These are phyloP conservation scores for Melopsittacus undulatus DNA, from an alignment of 2,797 vertebrate species.

Conservation along the genomic window DNA sequence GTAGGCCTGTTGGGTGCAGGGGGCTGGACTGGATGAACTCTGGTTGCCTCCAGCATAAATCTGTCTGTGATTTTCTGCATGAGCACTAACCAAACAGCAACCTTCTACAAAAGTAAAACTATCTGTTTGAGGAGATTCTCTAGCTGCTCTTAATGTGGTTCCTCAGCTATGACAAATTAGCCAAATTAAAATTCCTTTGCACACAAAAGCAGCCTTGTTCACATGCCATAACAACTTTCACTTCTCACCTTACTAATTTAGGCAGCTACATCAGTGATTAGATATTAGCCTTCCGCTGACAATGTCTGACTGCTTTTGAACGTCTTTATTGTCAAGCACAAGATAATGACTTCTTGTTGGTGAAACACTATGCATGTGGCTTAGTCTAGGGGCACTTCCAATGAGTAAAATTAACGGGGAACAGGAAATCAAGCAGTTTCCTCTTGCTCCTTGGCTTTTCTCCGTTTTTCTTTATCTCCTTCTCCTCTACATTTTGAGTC, in stretches of 20 bases:
- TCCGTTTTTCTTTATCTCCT: neutral
- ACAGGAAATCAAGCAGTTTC: conserved; percentile 1
- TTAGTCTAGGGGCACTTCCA: neutral
- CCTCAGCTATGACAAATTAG: neutral
- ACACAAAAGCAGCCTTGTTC: neutral
- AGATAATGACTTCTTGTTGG: neutral
- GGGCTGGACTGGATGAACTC: neutral
- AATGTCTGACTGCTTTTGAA: neutral
- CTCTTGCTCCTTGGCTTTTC: neutral
- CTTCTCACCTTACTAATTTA: neutral
- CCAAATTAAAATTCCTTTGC: neutral
- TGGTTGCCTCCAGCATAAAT: neutral
- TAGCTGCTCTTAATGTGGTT: neutral
- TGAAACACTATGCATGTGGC: neutral
- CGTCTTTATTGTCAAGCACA: neutral
- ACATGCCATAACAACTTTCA: neutral
- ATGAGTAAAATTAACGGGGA: neutral
- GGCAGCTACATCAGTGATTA: neutral
- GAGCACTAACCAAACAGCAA: neutral
- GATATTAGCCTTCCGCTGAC: neutral
- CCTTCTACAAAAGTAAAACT: neutral
- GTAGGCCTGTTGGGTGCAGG: neutral
- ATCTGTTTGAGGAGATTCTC: neutral
- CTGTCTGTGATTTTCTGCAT: neutral
- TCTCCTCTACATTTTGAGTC: neutral